Base-by-base conservation (phyloP, 2,888 invertebrate species). In the Cephonodes hylas region DNA sequence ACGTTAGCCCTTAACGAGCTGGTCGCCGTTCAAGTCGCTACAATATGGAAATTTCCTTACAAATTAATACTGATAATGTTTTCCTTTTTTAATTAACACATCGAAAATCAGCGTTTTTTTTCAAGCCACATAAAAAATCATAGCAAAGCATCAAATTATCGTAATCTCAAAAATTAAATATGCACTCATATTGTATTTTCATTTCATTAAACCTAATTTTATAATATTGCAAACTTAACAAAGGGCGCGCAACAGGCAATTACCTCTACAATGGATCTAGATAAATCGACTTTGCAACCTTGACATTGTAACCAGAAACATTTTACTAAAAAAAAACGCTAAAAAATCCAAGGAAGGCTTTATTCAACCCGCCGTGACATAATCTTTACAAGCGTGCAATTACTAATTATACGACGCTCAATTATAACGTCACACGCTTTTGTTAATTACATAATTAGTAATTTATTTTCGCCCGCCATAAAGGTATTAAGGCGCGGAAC, bases 221-320 rank as follows among this genome's bases (percentile, higher is more conserved):
- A 5, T 31, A 18, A 18, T 15, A 31, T 18, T 18, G 10, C 0
- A 18, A 31, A 4, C 31, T 15, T 27, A 4, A 53, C 53, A 53
- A 53, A 31, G 27, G 31, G 15, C 7, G 31, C 5, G 31, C 27
- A 53, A 27, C 53, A 27, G 18, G 31, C 31, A 18, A 31, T 31
- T 27, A 25, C 48, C 15, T 10, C 18, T 18, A 53, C 18, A 53
- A 53, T 53, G 27, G 15, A 48, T 48, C n/a, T 58, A 62, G 57
- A 64, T 44, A 58, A 65, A 73, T 70, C 70, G 66, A 71, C 72
- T 72, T 72, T 66, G 71, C 74, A 72, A 68, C 83, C 85, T 81
- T 85, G 85, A 81, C 82, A 79, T 79, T 81, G 81, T 72, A 70
- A 75, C 73, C 68, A 67, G 64, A 78, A 79, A 77, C 73, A 74